These are phyloP conservation scores for Strix uralensis DNA, from an alignment of 2,113 vertebrate species.

Conservation along the genomic window DNA sequence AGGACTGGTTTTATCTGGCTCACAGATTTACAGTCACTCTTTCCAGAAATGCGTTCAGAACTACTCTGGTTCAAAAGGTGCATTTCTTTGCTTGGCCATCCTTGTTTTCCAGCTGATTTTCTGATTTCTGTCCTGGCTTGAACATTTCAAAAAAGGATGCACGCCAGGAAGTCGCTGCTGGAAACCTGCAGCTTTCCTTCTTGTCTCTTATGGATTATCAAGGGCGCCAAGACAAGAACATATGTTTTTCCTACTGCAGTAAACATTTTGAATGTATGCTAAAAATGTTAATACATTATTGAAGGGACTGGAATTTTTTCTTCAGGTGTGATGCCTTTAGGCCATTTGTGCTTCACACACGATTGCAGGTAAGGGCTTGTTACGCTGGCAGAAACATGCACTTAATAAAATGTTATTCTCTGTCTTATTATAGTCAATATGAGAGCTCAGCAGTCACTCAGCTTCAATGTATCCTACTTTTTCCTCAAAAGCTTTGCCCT, in stretches of 20 bases:
- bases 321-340: slow-evolving; percentile 59
- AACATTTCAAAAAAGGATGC: background rate
- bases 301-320: slow-evolving; percentile 68
- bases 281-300: slow-evolving; percentile 60
- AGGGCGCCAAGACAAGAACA: background rate
- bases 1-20: background rate
- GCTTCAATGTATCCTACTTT: background rate
- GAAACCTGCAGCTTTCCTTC: background rate
- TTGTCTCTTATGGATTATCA: background rate
- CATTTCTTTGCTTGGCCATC: background rate
- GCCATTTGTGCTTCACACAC: slow-evolving; percentile 59
- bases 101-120: background rate
- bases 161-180: background rate
- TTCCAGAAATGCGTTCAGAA: background rate
- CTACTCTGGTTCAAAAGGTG: background rate
- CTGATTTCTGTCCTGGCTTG: background rate
- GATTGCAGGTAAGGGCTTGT: slow-evolving; percentile 61
- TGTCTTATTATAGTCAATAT: slow-evolving; percentile 18
- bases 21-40: background rate
- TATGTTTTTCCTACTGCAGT: background rate
- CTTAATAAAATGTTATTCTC: slow-evolving; percentile 64
- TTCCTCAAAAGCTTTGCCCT: background rate
- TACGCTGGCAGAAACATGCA: slow-evolving; percentile 41
- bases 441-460: slow-evolving; percentile 6
- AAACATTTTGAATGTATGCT: slow-evolving; percentile 28